Conservation (phyloP, 2,113 vertebrate species). For the Nerophis lumbriciformis region DNA sequence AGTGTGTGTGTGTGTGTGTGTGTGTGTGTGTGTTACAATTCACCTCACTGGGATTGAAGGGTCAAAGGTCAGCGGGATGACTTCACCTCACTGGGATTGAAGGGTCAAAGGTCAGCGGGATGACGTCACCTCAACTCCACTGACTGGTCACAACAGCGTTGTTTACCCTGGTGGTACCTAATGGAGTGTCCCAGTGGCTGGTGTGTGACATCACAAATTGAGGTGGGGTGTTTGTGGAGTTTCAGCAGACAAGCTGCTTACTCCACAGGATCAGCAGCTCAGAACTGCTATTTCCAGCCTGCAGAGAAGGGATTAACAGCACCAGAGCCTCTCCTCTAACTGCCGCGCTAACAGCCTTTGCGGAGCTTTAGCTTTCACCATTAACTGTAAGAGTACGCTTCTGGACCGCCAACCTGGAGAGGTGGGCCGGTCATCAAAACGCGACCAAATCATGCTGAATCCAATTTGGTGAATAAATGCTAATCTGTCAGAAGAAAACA, state of each 20-base stretch:
- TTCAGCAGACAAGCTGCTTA: conserved; percentile 57
- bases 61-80: conserved; percentile 23
- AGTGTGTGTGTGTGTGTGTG: too few relatives aligned
- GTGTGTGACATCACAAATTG: background rate
- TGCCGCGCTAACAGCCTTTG: background rate
- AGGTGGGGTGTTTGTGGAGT: conserved; percentile 1
- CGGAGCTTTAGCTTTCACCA: background rate
- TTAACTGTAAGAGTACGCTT: background rate
- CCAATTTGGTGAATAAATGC: too few relatives aligned
- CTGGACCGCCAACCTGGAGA: too few relatives aligned
- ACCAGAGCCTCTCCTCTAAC: too few relatives aligned
- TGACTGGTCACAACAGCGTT: too few relatives aligned
- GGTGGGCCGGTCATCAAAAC: too few relatives aligned
- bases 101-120: conserved; percentile 26
- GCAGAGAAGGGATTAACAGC: background rate
- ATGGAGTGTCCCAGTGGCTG: background rate
- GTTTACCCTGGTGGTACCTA: background rate
- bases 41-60: conserved; percentile 33
- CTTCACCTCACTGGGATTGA: conserved; percentile 28
- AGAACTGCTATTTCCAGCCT: conserved; percentile 57
- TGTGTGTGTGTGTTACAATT: too few relatives aligned
- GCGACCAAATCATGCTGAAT: too few relatives aligned
- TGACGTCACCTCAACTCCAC: background rate
- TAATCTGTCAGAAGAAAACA: too few relatives aligned
- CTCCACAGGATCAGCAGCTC: conserved; percentile 41